These are phyloP conservation scores for Amphipoea oculea DNA, from an alignment of 2,888 invertebrate genomes.

Conservation along the genomic window DNA sequence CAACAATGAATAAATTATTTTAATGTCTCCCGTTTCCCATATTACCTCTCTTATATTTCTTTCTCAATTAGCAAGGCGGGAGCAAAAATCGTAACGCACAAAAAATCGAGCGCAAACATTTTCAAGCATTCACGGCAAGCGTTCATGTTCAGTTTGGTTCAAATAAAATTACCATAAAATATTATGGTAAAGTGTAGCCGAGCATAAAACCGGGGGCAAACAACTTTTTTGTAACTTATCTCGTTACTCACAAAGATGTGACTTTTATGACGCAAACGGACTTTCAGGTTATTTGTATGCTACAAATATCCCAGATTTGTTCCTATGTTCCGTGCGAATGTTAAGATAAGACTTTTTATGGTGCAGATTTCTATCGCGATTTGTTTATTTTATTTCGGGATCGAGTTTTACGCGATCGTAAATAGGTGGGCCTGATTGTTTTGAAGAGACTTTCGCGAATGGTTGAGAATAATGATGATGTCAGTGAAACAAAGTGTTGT, in stretches of 20 bases:
- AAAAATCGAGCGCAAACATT: slow-evolving; percentile 62
- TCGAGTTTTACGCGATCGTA: slow-evolving; percentile 58
- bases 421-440: slow-evolving; percentile 55
- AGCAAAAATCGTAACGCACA: slow-evolving; percentile 18
- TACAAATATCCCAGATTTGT: slow-evolving; percentile 79
- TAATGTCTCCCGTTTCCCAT: not conserved
- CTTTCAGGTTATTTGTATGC: slow-evolving; percentile 84
- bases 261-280: slow-evolving; percentile 86
- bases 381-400: slow-evolving; percentile 67
- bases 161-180: slow-evolving; percentile 86
- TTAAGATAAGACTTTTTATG: slow-evolving; percentile 71
- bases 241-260: slow-evolving; percentile 87
- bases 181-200: slow-evolving; percentile 81
- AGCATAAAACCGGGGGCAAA: slow-evolving; percentile 80
- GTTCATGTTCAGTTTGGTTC: slow-evolving; percentile 76
- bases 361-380: slow-evolving; percentile 70
- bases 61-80: slow-evolving; percentile 28
- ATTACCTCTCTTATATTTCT: slow-evolving; percentile 17
- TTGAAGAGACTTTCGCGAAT: slow-evolving; percentile 25
- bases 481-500: not conserved
- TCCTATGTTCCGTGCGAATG: slow-evolving; percentile 70
- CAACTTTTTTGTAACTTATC: slow-evolving; percentile 86
- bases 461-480: slow-evolving; percentile 14
- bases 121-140: slow-evolving; percentile 66
- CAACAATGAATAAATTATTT: not conserved